A percentile compares a stretch with the other conserved stretches of the same genome.
These are phyloP conservation scores for Harpegnathos saltator DNA, from an alignment of 1,140 invertebrate genomes.

Conservation along the genomic window DNA sequence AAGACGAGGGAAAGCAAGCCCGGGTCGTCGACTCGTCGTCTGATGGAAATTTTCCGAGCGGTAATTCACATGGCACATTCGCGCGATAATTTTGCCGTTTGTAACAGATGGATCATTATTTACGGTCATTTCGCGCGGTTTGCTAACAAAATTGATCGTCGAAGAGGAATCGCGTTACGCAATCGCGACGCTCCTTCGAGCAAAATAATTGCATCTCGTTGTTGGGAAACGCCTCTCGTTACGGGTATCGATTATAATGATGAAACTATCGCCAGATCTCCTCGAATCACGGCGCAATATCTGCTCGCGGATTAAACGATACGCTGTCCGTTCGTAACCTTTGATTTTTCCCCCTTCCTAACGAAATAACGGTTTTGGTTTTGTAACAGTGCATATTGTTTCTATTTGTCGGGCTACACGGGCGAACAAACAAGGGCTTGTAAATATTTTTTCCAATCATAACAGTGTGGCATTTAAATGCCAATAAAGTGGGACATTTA, in stretches of 20 bases:
- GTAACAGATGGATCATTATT: not conserved
- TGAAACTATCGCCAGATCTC: not conserved
- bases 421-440: not conserved
- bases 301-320: slow-evolving; percentile 1
- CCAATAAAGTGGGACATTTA: slow-evolving; percentile 25
- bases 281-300: not conserved
- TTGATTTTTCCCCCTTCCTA: not conserved
- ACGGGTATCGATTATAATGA: not conserved
- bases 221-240: not conserved
- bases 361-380: slow-evolving; percentile 23
- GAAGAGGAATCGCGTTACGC: too few species aligned
- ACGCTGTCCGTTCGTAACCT: not conserved
- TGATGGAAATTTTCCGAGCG: not conserved
- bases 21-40: not conserved
- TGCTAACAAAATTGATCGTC: not conserved
- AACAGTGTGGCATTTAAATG: slow-evolving; percentile 40
- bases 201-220: not conserved
- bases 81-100: too few species aligned
- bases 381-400: slow-evolving; percentile 22
- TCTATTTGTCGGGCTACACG: slow-evolving; percentile 14
- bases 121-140: not conserved
- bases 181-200: not conserved
- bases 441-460: slow-evolving; percentile 29
- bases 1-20: not conserved
- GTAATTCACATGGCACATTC: not conserved